Evolutionary conservation across 2,797 vertebrate genomes (phyloP), one percentile per base, ranked within the genome.

Genomic region (Nannoperca obscura): DNA sequence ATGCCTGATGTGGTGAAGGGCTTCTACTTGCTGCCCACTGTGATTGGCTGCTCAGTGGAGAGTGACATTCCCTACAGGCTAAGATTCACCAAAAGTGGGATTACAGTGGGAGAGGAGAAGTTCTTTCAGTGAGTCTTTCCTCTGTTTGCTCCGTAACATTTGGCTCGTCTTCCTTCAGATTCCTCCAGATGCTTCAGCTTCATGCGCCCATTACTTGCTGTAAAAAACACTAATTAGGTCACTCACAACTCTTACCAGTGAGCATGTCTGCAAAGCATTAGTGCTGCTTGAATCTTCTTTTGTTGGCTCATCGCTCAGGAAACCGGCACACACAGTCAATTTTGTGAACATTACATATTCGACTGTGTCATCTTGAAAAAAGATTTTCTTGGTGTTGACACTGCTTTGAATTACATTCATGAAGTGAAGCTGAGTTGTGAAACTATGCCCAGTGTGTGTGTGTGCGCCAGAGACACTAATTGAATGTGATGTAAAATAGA

Each of bases 1-100:
- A 96, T 98, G 95, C 92, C 96, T 8, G 86, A 93, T 47, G 88
- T 80, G 80, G 95, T 97, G 78, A 96, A 93, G 0, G 96, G 96
- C 27, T 93, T 96, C 87, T 96, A 86, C 87, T 95, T 84, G 74
- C 95, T 96, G 89, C 94, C 96, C 0, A 91, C 93, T 84, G 87
- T 89, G 54, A 95, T 99, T 80, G 93, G 93, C 86, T 99, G 98
- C 87, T 95, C 95, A 0, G 96, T 97, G 15, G 38, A 86, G 72
- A 99, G 97, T 0, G 91, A 96, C 67, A 82, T 98, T 73, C 97
- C 97, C 60, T 98, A 96, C 85, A 94, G 63, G 72, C 94, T 99
- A 7, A 94, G 95, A 90, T 96, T 99, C 86, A 90, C 92, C 78
- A 92, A 94, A 0, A 92, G 91, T 0, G 95, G 96, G 82, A 80